Conservation (phyloP, 2,797 vertebrate genomes). For the Rachycentron canadum region DNA sequence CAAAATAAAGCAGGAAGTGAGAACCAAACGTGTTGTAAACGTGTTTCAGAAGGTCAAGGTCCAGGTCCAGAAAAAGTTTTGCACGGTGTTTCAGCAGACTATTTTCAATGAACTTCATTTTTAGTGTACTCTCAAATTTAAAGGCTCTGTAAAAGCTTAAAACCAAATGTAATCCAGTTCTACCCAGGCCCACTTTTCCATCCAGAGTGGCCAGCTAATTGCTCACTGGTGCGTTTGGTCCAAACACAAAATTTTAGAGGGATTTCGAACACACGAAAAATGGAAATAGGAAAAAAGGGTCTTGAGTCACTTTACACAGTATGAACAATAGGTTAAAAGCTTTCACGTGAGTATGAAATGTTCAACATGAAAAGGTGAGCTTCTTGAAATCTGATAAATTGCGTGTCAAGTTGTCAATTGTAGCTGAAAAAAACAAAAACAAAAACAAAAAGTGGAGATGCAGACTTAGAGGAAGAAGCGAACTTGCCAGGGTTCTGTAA, state of each 20-base stretch:
- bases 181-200: background rate
- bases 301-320: background rate
- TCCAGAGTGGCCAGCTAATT: background rate
- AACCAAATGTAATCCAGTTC: background rate
- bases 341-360: too few relatives aligned
- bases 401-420: too few relatives aligned
- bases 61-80: background rate
- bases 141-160: background rate
- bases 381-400: too few relatives aligned
- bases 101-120: background rate
- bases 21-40: too few relatives aligned
- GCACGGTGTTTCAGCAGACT: background rate
- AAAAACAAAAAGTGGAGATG: too few relatives aligned
- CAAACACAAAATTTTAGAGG: background rate
- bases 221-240: background rate
- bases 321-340: background rate
- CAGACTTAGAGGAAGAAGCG: too few relatives aligned
- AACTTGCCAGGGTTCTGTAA: too few relatives aligned
- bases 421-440: too few relatives aligned
- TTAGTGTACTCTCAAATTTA: background rate
- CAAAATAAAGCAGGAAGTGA: too few relatives aligned
- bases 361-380: too few relatives aligned
- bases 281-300: background rate
- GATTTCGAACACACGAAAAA: background rate
- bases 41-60: too few relatives aligned